Percentiles rank a stretch among this genome's conserved stretches.
These are phyloP conservation scores for cattle (Bos taurus) DNA, from an alignment of 2,113 vertebrate genomes.

Conservation along the genomic window DNA sequence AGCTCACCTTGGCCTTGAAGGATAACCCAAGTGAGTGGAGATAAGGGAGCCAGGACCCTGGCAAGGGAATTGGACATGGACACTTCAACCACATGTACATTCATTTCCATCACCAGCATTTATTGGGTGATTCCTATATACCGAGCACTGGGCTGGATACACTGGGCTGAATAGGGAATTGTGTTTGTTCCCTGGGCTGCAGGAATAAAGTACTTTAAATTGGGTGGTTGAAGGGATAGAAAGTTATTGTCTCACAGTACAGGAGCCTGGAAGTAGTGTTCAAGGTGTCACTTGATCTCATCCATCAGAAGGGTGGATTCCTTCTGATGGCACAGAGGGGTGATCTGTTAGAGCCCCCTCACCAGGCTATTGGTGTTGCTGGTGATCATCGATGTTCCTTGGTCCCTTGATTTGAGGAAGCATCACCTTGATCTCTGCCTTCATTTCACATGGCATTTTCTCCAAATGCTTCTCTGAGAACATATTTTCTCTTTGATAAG, in stretches of 20 bases:
- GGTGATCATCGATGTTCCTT: accelerated
- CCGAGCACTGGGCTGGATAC: neutral
- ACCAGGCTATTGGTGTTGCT: neutral
- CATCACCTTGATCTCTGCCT: neutral
- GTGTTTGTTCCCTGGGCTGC: neutral
- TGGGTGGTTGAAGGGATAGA: too few relatives aligned
- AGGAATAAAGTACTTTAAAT: accelerated
- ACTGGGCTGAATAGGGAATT: neutral
- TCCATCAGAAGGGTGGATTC: neutral
- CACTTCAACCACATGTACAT: neutral
- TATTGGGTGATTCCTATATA: neutral
- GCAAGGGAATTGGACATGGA: accelerated
- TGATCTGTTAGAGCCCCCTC: too few relatives aligned
- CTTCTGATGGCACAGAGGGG: too few relatives aligned
- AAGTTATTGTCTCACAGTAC: accelerated
- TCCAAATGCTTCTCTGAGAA: neutral
- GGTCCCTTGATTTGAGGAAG: accelerated
- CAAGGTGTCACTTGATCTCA: neutral
- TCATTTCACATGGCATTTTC: accelerated
- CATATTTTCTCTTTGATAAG: neutral
- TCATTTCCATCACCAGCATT: neutral
- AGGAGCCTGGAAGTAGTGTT: neutral
- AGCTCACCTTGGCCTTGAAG: neutral
- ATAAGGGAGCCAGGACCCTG: accelerated
- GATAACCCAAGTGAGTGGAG: neutral